A percentile compares a stretch with the other conserved stretches of the same genome.
Evolutionary conservation across 2,888 invertebrate species (phyloP).

Genomic region (Sussaba pulchella): DNA sequence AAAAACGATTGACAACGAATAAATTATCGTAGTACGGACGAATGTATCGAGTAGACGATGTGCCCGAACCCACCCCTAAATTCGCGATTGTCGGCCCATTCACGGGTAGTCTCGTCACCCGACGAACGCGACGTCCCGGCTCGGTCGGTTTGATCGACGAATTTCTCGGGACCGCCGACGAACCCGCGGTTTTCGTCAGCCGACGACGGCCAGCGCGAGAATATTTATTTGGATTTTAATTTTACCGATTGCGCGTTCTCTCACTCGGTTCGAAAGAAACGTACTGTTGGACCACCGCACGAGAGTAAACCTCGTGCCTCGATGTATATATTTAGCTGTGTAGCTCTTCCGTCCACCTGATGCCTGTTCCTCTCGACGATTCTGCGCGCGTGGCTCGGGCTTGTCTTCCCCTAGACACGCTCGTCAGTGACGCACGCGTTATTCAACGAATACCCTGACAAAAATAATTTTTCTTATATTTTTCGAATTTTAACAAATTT

Average conservation of each 20-base stretch:
- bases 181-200: not conserved
- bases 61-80: slow-evolving; percentile 6
- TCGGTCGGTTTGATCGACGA: slow-evolving; percentile 7
- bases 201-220: slow-evolving; percentile 14
- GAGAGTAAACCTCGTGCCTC: slow-evolving; percentile 75
- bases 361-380: slow-evolving; percentile 56
- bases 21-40: not conserved
- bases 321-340: slow-evolving; percentile 78
- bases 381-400: slow-evolving; percentile 57
- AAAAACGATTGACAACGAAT: not conserved
- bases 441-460: not conserved
- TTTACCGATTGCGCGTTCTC: no score
- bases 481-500: not conserved
- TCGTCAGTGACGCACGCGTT: slow-evolving; percentile 23
- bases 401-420: slow-evolving; percentile 17
- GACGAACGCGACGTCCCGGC: slow-evolving; percentile 1
- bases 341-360: slow-evolving; percentile 69
- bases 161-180: not conserved
- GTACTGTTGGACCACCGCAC: slow-evolving; percentile 41
- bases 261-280: not conserved
- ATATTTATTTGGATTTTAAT: slow-evolving; percentile 22
- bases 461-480: not conserved
- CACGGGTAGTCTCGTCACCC: slow-evolving; percentile 27
- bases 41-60: not conserved
- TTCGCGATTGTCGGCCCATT: slow-evolving; percentile 7